Percentiles rank a stretch among this genome's conserved stretches.
phyloP scores from a whole-genome alignment of 1,140 invertebrate genomes.

The Drosophila grimshawi region DNA sequence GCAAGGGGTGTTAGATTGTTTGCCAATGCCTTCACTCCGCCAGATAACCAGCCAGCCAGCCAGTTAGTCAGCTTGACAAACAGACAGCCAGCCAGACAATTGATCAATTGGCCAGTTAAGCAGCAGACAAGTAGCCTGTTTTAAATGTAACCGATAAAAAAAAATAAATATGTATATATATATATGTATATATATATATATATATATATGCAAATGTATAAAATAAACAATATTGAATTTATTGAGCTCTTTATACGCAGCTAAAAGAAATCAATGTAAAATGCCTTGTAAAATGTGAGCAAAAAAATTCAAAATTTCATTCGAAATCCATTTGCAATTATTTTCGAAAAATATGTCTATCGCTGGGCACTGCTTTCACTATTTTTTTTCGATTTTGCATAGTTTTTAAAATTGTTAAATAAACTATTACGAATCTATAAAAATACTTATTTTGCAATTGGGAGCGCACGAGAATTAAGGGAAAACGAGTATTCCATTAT shows the following conservation, averaged over 20 bases:
- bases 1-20: conserved; percentile 13
- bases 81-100: neutral
- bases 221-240: conserved; percentile 24
- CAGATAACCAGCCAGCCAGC: conserved; percentile 19
- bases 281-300: conserved; percentile 20
- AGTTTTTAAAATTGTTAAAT: conserved; percentile 33
- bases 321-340: neutral
- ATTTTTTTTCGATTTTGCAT: conserved; percentile 15
- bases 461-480: too few species aligned
- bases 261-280: neutral
- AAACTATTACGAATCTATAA: conserved; percentile 24
- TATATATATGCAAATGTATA: neutral
- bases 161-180: neutral
- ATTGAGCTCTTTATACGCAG: neutral
- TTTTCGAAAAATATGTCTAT: neutral
- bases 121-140: conserved; percentile 27
- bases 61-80: conserved; percentile 4
- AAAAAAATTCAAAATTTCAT: neutral
- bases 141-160: conserved; percentile 41
- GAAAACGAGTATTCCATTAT: too few species aligned
- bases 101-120: conserved; percentile 14
- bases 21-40: conserved; percentile 19
- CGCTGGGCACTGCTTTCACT: conserved; percentile 4
- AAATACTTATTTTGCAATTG: neutral
- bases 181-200: too few species aligned